Evolutionary conservation across 2,888 invertebrate genomes (phyloP), one percentile per base, ranked within the genome.

Genomic region (Cyclophora albipunctata): DNA sequence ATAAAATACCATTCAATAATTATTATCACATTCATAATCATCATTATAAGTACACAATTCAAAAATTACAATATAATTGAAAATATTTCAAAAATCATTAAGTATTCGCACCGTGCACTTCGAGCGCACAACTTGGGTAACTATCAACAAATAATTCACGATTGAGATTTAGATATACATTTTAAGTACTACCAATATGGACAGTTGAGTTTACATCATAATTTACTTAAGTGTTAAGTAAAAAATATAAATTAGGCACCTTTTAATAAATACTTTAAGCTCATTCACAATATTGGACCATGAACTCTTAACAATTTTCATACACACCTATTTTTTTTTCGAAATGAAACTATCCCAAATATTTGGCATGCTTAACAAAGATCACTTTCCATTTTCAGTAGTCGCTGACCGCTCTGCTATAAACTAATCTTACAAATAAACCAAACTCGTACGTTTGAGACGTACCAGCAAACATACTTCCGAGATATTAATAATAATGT

Each of bases 181-280:
- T 34, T 53, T 59, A 60, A 58, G 57, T 57, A 60, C 56, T 48
- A 45, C 4, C 7, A 48, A 45, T 51, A 46, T 34, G 55, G 47
- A 41, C 47, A 48, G 58, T 58, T 20, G 50, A 53, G 49, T 54
- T 49, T 52, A 48, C 50, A 49, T 47, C 53, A 37, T 62, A 64
- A 60, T 60, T 67, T 67, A 53, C 66, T 69, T 69, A 75, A 62
- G 60, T 7, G 62, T 73, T 74, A 69, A 73, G 77, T 78, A 78
- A 66, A 65, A 62, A 63, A 60, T 59, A 61, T 60, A 63, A 54
- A 67, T 69, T 49, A 61, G 63, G 80, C 79, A 79, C 80, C 76
- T 62, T 58, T 56, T 52, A 64, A 63, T 58, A 57, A 60, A 64
- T 60, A 51, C 49, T 63, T 64, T 62, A 66, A 65, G 63, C 67